Percentiles rank a stretch among this genome's conserved stretches.
Conservation (phyloP, 2,113 vertebrate genomes). For the Loxodonta africana region DNA sequence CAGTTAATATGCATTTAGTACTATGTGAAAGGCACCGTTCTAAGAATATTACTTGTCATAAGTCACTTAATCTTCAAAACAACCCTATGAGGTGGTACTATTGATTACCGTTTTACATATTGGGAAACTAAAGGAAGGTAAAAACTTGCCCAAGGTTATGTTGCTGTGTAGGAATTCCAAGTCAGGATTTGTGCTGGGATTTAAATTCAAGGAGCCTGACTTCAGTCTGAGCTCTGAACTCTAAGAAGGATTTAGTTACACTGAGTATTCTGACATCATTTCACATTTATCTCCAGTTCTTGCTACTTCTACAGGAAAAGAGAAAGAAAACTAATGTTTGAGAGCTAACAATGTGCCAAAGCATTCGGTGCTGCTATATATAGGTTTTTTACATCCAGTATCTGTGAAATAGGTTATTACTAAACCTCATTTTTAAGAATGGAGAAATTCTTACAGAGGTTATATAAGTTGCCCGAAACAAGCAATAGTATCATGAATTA, state of each 20-base stretch:
- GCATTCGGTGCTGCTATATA: not conserved
- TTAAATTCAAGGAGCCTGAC: constrained; percentile 58
- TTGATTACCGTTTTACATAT: constrained; percentile 52
- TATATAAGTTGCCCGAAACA: not conserved
- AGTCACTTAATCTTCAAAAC: constrained; percentile 17
- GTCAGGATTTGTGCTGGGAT: not conserved
- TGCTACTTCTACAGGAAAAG: constrained; percentile 18
- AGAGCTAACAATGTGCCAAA: constrained; percentile 19
- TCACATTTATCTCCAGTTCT: not conserved
- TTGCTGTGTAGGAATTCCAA: constrained; percentile 14
- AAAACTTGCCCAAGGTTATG: not conserved
- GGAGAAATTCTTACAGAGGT: constrained; percentile 37
- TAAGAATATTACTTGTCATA: constrained; percentile 14
- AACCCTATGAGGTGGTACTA: not conserved
- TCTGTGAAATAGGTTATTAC: constrained; percentile 31
- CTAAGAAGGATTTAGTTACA: not conserved
- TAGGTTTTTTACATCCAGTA: constrained; percentile 33
- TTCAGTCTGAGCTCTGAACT: not conserved
- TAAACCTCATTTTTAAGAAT: constrained; percentile 58
- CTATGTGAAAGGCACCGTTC: not conserved
- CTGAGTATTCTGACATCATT: not conserved
- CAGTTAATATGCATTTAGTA: constrained; percentile 27
- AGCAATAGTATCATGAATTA: not conserved
- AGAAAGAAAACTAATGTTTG: constrained; percentile 19
- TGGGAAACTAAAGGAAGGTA: not conserved